A percentile compares a stretch with the other conserved stretches of the same genome.
phyloP scores from a whole-genome alignment of 2,888 invertebrate genomes.

The Synanthedon myopaeformis region DNA sequence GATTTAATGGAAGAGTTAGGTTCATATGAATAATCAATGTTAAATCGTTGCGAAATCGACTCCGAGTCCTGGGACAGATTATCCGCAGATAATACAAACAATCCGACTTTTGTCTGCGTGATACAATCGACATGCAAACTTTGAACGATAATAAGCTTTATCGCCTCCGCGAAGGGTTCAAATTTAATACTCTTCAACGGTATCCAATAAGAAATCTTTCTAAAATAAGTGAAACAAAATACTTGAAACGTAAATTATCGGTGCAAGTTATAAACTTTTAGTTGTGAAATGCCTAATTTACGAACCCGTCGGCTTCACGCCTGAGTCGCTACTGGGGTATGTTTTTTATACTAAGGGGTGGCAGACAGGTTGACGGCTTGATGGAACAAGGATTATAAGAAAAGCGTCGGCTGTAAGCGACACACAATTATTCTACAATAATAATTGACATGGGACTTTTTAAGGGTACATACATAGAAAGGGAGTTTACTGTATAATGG shows the following conservation, averaged over 20 bases:
- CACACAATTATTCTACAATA: too few species aligned
- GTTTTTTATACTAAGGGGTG: too few species aligned
- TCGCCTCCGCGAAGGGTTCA: background rate
- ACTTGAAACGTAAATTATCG: background rate
- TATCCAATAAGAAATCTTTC: background rate
- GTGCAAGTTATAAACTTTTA: background rate
- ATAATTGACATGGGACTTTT: too few species aligned
- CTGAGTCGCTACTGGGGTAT: too few species aligned
- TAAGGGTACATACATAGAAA: too few species aligned
- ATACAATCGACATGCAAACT: background rate
- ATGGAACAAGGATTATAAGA: too few species aligned
- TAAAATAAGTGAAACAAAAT: background rate
- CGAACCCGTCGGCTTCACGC: too few species aligned
- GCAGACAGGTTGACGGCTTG: too few species aligned
- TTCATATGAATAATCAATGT: background rate
- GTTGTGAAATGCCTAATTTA: too few species aligned
- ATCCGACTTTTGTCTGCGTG: background rate
- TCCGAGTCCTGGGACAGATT: background rate
- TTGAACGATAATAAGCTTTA: background rate
- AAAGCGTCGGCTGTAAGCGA: too few species aligned
- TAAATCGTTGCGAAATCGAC: background rate
- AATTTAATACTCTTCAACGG: background rate
- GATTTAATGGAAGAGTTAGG: background rate
- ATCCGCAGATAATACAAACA: background rate
- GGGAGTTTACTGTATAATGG: too few species aligned